Base-by-base conservation (phyloP, 1,140 invertebrate species). In the Asobara japonica region DNA sequence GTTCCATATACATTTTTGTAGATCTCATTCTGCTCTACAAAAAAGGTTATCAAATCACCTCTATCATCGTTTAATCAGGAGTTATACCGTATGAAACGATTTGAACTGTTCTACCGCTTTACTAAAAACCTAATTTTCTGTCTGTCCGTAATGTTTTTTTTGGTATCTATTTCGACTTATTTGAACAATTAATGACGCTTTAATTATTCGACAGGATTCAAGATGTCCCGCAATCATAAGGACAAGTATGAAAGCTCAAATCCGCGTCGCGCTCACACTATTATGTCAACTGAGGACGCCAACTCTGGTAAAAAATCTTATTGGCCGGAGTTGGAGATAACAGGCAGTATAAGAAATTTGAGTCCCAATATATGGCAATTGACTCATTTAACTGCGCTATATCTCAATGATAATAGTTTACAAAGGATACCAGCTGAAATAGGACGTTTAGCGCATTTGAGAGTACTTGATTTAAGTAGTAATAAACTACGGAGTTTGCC, bases 401-500 rank as follows among this genome's bases (percentile, higher is more conserved):
- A 97, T 90, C 89, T 99, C 78, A 98, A 98, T 87, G 96, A 98
- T 89, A 99, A 99, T 89, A 92, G 92, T 82, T 89, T 99, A 76
- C 91, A 93, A 78, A 91, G 95, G 79, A 90, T 99, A 83, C 96
- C 97, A 56, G 85, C 94, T 31, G 96, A 98, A 82, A 97, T 99
- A 77, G 92, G 91, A 78, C 91, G 91, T 79, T 89, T 99, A 67
- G 88, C 89, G 74, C 95, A 95, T 87, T 89, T 99, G 73, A 92
- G 93, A 77, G 92, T 93, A 69, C 88, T 99, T 67, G 98, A 99
- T 89, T 86, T 99, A 73, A 98, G 96, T 76, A 93, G 92, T 85
- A 98, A 98, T 88, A 98, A 98, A 89, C 89, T 99, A 71, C 90
- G 96, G 73, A 95, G 93, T 85, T 88, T 99, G 79, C 98, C 98